phyloP scores from a whole-genome alignment of 2,113 vertebrate species.

The Pipra filicauda region DNA sequence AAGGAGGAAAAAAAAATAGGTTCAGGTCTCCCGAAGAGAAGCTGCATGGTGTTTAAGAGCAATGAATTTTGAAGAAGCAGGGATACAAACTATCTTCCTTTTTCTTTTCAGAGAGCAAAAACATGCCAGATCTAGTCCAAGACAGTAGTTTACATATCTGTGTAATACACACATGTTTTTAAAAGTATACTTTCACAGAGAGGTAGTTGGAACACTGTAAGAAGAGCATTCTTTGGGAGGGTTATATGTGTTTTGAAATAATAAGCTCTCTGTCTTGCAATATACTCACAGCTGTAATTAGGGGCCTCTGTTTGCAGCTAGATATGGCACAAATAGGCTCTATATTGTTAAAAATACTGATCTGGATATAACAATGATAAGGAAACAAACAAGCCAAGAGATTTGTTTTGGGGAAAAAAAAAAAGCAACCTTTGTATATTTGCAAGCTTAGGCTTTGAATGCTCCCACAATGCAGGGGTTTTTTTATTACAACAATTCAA shows the following conservation, averaged over 20 bases:
- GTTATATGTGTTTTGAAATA: not conserved
- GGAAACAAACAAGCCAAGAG: not conserved
- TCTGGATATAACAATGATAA: not conserved
- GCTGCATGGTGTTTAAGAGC: constrained; percentile 44
- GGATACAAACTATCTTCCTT: constrained; percentile 7
- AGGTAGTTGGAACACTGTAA: not conserved
- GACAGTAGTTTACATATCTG: not conserved
- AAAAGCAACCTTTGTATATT: not conserved
- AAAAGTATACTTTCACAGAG: not conserved
- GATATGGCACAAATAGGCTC: not conserved
- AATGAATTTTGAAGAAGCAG: constrained; percentile 56
- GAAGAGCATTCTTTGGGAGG: not conserved
- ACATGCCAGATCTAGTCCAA: not conserved
- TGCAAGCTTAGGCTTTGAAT: not conserved
- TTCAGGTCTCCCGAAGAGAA: constrained; percentile 60
- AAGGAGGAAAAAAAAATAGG: constrained; percentile 43
- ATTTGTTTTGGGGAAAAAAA: not conserved
- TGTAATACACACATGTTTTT: not conserved
- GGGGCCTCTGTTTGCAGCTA: not conserved
- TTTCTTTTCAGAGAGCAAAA: constrained; percentile 1
- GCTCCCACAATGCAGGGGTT: not conserved
- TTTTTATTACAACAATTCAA: not conserved
- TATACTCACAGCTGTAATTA: not conserved
- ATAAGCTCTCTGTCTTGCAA: not conserved
- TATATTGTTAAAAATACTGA: not conserved